Evolutionary conservation across 2,888 invertebrate species (phyloP), one percentile per base, ranked within the genome.

Genomic region (Agonopterix alstromeriana): DNA sequence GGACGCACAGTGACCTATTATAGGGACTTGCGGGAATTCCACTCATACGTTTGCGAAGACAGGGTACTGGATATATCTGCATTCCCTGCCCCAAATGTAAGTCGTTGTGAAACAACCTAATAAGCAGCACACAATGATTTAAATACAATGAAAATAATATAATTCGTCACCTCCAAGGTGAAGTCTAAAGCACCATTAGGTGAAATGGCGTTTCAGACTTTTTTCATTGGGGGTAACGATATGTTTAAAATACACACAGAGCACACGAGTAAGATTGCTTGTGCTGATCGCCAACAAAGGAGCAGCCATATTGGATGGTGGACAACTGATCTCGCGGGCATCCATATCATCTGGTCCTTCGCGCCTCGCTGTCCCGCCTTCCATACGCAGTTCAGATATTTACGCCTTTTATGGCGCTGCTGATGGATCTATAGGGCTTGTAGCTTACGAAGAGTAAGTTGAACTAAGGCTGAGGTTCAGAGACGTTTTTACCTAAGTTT

Each of bases 31-130:
- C 94, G 94, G 63, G 98, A 98, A 66, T 90, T 93, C 11, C 94
- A 96, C 65, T 95, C 96, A n/a, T 97, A 94, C 75, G 84, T 96
- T 42, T 96, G 95, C 65, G 94, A 95, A 12, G 98, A 98, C 74
- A 92, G 93, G 66, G 95, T 98, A 53, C 93, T 95, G 53, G 97
- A 97, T 74, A 92, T 98, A 10, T 90, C 80, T 36, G 77, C 78
- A 17, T 87, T 82, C 67, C 60, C 83, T 57, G 72, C 82, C 45
- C 86, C 89, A 47, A 91, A 90, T 67, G 91, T 91, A 69, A 73
- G 76, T 50, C 27, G 7, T 1, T 27, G 27, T 27, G 0, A 27
- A 27, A 27, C 27, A 5, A 27, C 27, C 27, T 27, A 27, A 27
- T 27, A 27, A 27, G 27, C 27, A 27, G 27, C 27, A 27, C 27